phyloP scores from a whole-genome alignment of 2,797 vertebrate genomes.

The Brachyalestes nurse region DNA sequence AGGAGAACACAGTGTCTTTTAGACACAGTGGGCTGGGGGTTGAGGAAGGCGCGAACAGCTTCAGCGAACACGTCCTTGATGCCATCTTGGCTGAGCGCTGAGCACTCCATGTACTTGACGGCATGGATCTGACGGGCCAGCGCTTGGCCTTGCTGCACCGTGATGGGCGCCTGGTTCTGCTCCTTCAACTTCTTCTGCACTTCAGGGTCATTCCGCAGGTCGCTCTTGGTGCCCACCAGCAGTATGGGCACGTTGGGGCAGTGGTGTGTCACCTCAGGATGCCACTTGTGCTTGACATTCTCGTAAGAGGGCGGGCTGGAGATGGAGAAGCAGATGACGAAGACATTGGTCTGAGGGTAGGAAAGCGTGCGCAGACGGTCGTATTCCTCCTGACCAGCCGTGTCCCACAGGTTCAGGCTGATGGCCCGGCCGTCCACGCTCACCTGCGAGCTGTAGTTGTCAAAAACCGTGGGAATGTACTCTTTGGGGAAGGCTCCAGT shows the following conservation, averaged over 20 bases:
- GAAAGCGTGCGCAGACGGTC: conserved; percentile 81
- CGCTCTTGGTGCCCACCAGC: conserved; percentile 90
- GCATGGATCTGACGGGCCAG: conserved; percentile 89
- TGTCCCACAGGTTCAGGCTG: conserved; percentile 86
- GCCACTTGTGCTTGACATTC: conserved; percentile 84
- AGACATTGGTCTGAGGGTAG: conserved; percentile 83
- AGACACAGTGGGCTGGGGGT: conserved; percentile 73
- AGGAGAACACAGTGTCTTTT: conserved; percentile 87
- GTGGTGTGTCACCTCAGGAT: conserved; percentile 86
- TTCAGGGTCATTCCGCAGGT: conserved; percentile 84
- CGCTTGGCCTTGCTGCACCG: conserved; percentile 82
- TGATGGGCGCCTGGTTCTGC: conserved; percentile 86
- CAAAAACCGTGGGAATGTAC: conserved; percentile 92
- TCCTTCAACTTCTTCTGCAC: conserved; percentile 91
- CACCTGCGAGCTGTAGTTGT: conserved; percentile 91
- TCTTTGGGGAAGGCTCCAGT: conserved; percentile 90
- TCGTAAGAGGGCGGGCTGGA: conserved; percentile 80
- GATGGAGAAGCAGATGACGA: conserved; percentile 85
- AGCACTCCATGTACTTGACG: conserved; percentile 90
- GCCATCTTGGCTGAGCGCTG: conserved; percentile 87
- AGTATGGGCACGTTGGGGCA: conserved; percentile 89
- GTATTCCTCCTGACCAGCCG: conserved; percentile 84
- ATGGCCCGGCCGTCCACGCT: conserved; percentile 79
- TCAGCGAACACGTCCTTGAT: conserved; percentile 89
- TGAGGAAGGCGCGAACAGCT: conserved; percentile 85